Base-by-base conservation (phyloP, 1,140 invertebrate genomes). In the Diachasmimorpha longicaudata region DNA sequence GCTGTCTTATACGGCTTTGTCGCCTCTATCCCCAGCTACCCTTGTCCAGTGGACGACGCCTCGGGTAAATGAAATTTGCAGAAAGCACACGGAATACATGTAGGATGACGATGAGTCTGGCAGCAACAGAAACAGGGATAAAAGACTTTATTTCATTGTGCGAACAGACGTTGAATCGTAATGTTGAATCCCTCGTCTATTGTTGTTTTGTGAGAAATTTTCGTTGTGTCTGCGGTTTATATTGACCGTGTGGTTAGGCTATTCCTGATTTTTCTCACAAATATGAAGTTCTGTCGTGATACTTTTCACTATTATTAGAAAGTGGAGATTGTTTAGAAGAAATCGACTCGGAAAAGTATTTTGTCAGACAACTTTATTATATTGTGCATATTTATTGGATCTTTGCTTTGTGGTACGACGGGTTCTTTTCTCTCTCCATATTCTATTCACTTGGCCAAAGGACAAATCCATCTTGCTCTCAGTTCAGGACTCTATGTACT, bases 61-160 rank as follows among this genome's bases (percentile, higher is more conserved):
- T 46, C 5, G 46, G 39, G 36, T 68, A 75, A 75, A 75, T 70
- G 74, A 75, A 75, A 70, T 75, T 75, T 75, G 37, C 44, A 8
- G 44, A 75, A 70, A 69, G 44, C 48, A 67, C 58, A 75, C 63
- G 23, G 42, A 58, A 52, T 55, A 46, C 37, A 19, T 37, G 42
- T 37, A 11, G 66, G 48, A 25, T 44, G 67, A 48, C n/a, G 11
- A 71, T 31, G n/a, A 46, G 31, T 21, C 42, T 55, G 39, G 74
- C 37, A 71, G 16, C 21, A 63, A 67, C 55, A 71, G 16, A n/a
- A 71, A 72, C 14, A 25, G n/a, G 75, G 19, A 48, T 31, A 44
- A 75, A 76, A 78, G 67, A 77, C 81, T 73, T 83, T 80, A 83
- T 83, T 83, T 80, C 78, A 79, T 82, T 81, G 74, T 71, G n/a